Percentiles rank a stretch among this genome's conserved stretches.
Conservation (phyloP, 2,797 vertebrate species). For the Urophycis tenuis region DNA sequence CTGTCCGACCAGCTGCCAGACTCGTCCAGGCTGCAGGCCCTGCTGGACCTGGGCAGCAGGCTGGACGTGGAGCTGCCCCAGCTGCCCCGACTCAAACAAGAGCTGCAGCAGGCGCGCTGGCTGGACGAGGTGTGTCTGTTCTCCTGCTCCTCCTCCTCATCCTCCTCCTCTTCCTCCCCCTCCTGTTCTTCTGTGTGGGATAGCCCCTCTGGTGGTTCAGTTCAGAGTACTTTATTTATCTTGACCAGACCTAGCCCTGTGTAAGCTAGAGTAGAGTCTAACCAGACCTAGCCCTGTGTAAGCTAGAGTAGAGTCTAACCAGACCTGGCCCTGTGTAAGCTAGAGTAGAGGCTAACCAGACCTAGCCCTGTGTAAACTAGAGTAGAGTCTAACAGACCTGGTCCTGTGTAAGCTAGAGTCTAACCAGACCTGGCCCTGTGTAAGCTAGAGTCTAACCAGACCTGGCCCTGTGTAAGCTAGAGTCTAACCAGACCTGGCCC, state of each 20-base stretch:
- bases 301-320: neutral
- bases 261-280: neutral
- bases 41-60: slow-evolving; percentile 89
- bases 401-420: neutral
- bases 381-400: too few relatives aligned
- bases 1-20: slow-evolving; percentile 89
- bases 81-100: slow-evolving; percentile 88
- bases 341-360: neutral
- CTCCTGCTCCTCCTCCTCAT: neutral
- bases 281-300: neutral
- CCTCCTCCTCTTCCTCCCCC: too few relatives aligned
- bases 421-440: neutral
- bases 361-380: neutral
- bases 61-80: slow-evolving; percentile 95
- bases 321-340: neutral
- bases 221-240: neutral
- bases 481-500: neutral
- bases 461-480: neutral
- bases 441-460: neutral
- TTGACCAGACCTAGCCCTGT: neutral
- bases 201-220: neutral
- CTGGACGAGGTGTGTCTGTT: slow-evolving; percentile 78
- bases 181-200: neutral
- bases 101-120: slow-evolving; percentile 96
- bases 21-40: slow-evolving; percentile 87